A percentile compares a stretch with the other conserved stretches of the same genome.
Conservation (phyloP, 92 coral and sea anemone species). For the Anthopleura xanthogrammica region DNA sequence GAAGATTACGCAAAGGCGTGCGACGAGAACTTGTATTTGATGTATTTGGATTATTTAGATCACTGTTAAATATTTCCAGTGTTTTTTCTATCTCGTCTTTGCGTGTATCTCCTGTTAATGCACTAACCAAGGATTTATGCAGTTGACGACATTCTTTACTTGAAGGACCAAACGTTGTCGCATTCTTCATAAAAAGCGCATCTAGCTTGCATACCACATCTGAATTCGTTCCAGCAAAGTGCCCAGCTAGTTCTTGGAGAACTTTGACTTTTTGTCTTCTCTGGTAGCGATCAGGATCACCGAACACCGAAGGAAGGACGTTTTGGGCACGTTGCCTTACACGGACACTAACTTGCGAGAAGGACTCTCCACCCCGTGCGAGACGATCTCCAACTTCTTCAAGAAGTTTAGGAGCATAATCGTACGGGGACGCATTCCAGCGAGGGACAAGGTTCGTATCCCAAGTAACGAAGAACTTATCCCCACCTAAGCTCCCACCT, state of each 20-base stretch:
- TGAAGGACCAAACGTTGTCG: constrained; percentile 68
- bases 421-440: constrained; percentile 63
- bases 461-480: constrained; percentile 92
- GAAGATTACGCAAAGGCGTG: constrained; percentile 11
- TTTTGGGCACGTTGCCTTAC: constrained; percentile 52
- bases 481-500: constrained; percentile 91
- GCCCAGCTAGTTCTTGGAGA: constrained; percentile 63
- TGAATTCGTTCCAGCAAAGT: constrained; percentile 71
- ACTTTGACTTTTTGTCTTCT: constrained; percentile 49
- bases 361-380: constrained; percentile 18
- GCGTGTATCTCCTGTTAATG: constrained; percentile 57
- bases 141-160: constrained; percentile 63
- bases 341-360: constrained; percentile 22
- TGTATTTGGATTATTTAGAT: constrained; percentile 12
- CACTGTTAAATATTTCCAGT: constrained; percentile 38
- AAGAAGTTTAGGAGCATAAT: constrained; percentile 44
- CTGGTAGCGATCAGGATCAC: constrained; percentile 63
- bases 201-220: constrained; percentile 77
- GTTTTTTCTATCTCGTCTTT: constrained; percentile 13
- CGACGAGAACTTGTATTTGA: constrained; percentile 20
- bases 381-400: constrained; percentile 9
- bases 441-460: constrained; percentile 75
- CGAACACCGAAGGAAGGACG: constrained; percentile 57
- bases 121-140: constrained; percentile 62
- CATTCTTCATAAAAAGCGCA: constrained; percentile 81